Evolutionary conservation across 2,888 invertebrate genomes (phyloP).

Genomic region (Gibbula magus): DNA sequence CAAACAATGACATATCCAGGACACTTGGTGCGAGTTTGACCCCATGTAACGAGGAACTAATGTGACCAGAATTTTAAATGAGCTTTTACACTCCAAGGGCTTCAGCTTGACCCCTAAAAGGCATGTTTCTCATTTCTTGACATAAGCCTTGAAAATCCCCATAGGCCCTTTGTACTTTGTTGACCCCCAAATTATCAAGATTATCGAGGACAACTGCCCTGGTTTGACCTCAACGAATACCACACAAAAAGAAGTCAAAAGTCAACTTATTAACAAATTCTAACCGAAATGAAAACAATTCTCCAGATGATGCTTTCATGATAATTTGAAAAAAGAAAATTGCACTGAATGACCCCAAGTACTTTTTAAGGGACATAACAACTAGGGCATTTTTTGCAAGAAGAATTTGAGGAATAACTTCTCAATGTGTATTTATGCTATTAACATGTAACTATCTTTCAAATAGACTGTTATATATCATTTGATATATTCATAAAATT

Average conservation of each 20-base stretch:
- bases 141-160: neutral
- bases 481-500: no score
- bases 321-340: no score
- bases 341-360: no score
- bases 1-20: neutral
- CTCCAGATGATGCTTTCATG: no score
- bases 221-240: neutral
- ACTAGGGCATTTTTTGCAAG: no score
- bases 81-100: neutral
- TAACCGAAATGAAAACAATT: no score
- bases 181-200: neutral
- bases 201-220: neutral
- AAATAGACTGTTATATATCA: no score
- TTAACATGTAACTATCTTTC: no score
- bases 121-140: neutral
- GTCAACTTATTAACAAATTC: neutral
- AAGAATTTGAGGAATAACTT: no score
- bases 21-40: neutral
- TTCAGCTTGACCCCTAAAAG: neutral
- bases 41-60: neutral
- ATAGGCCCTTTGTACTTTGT: neutral
- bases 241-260: neutral
- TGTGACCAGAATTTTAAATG: neutral
- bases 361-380: no score
- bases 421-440: no score